These are phyloP conservation scores for Tetragonisca angustula DNA, from an alignment of 2,888 invertebrate genomes.

Conservation along the genomic window DNA sequence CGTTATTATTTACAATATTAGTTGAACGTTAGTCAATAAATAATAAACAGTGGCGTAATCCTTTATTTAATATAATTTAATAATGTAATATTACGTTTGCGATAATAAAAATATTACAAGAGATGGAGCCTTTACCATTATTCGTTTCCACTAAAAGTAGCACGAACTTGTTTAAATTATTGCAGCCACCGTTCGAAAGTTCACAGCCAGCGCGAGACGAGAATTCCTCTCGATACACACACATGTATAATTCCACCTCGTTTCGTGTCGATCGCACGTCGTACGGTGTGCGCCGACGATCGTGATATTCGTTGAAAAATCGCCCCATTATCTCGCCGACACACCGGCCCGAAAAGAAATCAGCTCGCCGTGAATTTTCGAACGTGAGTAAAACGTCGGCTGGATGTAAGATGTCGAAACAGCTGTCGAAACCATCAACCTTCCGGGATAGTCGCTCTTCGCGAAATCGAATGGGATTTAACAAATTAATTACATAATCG, in stretches of 20 bases:
- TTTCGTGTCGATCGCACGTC: neutral
- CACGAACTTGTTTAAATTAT: slow-evolving; percentile 66
- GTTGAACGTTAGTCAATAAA: slow-evolving; percentile 83
- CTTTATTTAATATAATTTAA: slow-evolving; percentile 78
- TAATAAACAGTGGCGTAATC: slow-evolving; percentile 83
- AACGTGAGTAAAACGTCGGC: slow-evolving; percentile 62
- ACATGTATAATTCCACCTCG: no score
- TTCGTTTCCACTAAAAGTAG: slow-evolving; percentile 72
- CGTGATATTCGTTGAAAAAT: slow-evolving; percentile 6
- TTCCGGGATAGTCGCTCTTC: slow-evolving; percentile 62
- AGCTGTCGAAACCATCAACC: slow-evolving; percentile 74
- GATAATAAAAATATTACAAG: slow-evolving; percentile 84
- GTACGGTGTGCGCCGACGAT: neutral
- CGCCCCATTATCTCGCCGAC: neutral
- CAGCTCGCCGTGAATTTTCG: slow-evolving; percentile 53
- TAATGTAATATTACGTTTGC: slow-evolving; percentile 80
- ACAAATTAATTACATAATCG: slow-evolving; percentile 54
- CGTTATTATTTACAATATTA: slow-evolving; percentile 84
- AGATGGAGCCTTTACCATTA: slow-evolving; percentile 81
- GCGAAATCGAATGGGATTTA: slow-evolving; percentile 60
- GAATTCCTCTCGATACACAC: neutral
- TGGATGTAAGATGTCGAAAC: slow-evolving; percentile 70
- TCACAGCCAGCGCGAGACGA: slow-evolving; percentile 15
- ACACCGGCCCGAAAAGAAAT: neutral
- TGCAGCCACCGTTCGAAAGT: slow-evolving; percentile 62